Conservation (phyloP, 2,888 invertebrate species). For the Leptothorax acervorum region DNA sequence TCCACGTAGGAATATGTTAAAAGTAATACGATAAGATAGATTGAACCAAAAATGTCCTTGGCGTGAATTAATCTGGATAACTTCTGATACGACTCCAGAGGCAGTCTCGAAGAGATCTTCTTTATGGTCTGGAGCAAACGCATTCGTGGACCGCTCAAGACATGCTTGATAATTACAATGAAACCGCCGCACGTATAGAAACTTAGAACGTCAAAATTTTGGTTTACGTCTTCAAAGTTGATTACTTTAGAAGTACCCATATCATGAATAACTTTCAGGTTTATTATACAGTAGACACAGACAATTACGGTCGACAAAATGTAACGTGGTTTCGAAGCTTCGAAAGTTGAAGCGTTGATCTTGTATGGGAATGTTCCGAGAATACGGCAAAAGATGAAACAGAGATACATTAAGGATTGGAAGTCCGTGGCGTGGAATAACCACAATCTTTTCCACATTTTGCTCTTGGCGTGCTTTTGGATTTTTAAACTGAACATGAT, state of each 20-base stretch:
- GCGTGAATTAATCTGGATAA: not conserved
- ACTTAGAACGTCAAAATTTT: too few species aligned
- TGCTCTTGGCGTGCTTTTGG: not conserved
- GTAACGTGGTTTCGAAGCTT: not conserved
- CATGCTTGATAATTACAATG: too few species aligned
- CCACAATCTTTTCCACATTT: not conserved
- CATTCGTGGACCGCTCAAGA: too few species aligned
- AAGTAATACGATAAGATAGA: not conserved
- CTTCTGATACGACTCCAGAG: not conserved
- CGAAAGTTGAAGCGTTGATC: not conserved
- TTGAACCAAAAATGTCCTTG: too few species aligned
- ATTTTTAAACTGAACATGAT: not conserved
- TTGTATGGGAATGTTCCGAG: not conserved
- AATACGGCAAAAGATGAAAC: not conserved
- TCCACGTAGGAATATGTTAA: accelerated
- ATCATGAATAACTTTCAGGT: too few species aligned
- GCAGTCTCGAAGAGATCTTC: not conserved
- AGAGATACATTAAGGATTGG: not conserved
- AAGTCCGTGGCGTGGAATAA: not conserved
- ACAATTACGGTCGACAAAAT: not conserved
- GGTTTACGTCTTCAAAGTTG: too few species aligned
- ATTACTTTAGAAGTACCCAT: too few species aligned
- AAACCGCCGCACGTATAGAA: too few species aligned
- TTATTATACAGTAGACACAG: not conserved
- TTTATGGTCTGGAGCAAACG: too few species aligned